Conservation (phyloP, 1,140 invertebrate genomes). For the Gonatopus flavifemur region DNA sequence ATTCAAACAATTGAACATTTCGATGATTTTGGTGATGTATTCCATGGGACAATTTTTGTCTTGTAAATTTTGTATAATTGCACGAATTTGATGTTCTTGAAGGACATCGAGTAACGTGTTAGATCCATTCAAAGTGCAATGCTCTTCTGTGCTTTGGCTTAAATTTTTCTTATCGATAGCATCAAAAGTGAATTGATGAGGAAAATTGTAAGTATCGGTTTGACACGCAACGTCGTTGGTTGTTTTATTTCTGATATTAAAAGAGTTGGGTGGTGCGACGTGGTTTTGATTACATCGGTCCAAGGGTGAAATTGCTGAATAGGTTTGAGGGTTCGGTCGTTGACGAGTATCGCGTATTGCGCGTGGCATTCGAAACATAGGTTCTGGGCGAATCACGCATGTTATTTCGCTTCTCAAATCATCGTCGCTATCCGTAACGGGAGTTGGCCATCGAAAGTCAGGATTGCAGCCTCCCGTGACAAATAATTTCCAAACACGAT, state of each 20-base stretch:
- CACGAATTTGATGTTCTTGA: conserved; percentile 30
- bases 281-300: not conserved
- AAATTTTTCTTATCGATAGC: no score
- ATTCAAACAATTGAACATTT: conserved; percentile 34
- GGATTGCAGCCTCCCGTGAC: conserved; percentile 20
- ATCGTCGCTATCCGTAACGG: conserved; percentile 46
- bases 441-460: conserved; percentile 48
- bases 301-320: not conserved
- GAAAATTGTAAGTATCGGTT: no score
- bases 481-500: conserved; percentile 42
- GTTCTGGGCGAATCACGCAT: no score
- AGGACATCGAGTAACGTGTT: conserved; percentile 31
- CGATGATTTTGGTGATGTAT: conserved; percentile 35
- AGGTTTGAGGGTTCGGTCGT: not conserved
- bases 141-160: no score
- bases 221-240: no score
- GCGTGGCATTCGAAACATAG: no score
- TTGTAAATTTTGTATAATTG: conserved; percentile 33
- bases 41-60: conserved; percentile 34
- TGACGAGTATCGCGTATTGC: not conserved
- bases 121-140: no score
- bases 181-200: no score
- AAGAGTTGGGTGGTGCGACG: no score
- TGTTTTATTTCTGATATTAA: no score
- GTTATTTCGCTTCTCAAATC: conserved; percentile 44